Evolutionary conservation across 2,888 invertebrate genomes (phyloP).

Genomic region (Dynastes grantii): DNA sequence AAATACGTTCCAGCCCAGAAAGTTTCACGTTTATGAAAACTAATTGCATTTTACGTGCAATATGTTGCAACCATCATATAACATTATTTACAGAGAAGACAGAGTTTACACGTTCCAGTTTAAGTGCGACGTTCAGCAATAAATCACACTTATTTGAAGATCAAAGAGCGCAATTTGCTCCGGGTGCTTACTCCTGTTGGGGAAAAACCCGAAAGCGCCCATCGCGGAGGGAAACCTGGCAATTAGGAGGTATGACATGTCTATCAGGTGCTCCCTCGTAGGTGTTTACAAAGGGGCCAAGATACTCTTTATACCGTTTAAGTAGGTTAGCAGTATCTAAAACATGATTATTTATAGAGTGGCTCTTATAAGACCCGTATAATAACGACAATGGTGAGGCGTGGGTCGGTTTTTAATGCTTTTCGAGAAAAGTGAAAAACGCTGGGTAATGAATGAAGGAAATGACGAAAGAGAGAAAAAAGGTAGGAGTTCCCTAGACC

Average conservation of each 20-base stretch:
- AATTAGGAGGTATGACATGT: slow-evolving; percentile 34
- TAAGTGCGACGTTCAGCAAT: slow-evolving; percentile 16
- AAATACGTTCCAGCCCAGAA: slow-evolving; percentile 25
- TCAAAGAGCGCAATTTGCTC: slow-evolving; percentile 43
- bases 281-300: no score
- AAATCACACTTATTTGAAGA: slow-evolving; percentile 46
- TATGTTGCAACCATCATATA: slow-evolving; percentile 18
- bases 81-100: slow-evolving; percentile 31
- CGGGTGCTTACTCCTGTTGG: slow-evolving; percentile 35
- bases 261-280: slow-evolving; percentile 40
- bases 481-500: slow-evolving; percentile 38
- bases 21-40: slow-evolving; percentile 24
- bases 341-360: slow-evolving; percentile 31
- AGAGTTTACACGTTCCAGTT: slow-evolving; percentile 30
- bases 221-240: not conserved
- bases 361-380: no score
- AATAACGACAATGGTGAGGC: not conserved
- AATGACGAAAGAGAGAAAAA: slow-evolving; percentile 19
- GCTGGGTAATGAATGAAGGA: slow-evolving; percentile 25
- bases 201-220: slow-evolving; percentile 6
- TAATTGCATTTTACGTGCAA: slow-evolving; percentile 25
- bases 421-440: slow-evolving; percentile 8
- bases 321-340: slow-evolving; percentile 26
- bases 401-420: not conserved
- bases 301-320: slow-evolving; percentile 21